Evolutionary conservation across 1,140 invertebrate species (phyloP).

Genomic region (Rhagoletis zephyria): DNA sequence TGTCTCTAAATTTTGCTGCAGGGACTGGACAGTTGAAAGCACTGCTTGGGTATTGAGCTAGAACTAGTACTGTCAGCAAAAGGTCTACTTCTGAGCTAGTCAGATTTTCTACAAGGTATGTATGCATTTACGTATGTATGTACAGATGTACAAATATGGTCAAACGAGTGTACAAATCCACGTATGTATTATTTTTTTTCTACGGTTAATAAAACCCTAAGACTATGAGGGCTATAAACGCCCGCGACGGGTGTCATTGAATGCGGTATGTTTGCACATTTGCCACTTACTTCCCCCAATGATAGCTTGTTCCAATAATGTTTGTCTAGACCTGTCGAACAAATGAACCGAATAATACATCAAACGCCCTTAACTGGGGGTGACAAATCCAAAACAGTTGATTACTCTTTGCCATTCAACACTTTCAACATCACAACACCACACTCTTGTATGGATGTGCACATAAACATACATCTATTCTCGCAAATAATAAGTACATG

Average conservation of each 20-base stretch:
- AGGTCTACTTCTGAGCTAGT: too few relatives aligned
- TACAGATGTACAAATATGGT: too few relatives aligned
- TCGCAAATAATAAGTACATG: background rate
- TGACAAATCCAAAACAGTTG: conserved; percentile 71
- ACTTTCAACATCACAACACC: conserved; percentile 11
- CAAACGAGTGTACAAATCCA: too few relatives aligned
- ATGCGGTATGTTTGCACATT: conserved; percentile 55
- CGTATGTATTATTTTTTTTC: background rate
- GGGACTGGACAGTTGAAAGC: too few relatives aligned
- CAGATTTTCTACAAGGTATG: too few relatives aligned
- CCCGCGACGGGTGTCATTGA: background rate
- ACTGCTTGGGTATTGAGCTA: too few relatives aligned
- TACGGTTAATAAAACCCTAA: conserved; percentile 18
- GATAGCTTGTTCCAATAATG: background rate
- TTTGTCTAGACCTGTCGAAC: conserved; percentile 72
- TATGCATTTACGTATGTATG: too few relatives aligned
- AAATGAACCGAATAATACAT: conserved; percentile 73
- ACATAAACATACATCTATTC: background rate
- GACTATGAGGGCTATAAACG: background rate
- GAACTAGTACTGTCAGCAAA: too few relatives aligned
- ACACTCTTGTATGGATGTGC: background rate
- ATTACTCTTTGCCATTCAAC: conserved; percentile 54
- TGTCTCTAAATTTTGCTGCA: too few relatives aligned
- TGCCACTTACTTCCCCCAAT: conserved; percentile 51
- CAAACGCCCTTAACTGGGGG: conserved; percentile 72